phyloP scores from a whole-genome alignment of 2,113 vertebrate genomes.

The Dunckerocampus dactyliophorus region DNA sequence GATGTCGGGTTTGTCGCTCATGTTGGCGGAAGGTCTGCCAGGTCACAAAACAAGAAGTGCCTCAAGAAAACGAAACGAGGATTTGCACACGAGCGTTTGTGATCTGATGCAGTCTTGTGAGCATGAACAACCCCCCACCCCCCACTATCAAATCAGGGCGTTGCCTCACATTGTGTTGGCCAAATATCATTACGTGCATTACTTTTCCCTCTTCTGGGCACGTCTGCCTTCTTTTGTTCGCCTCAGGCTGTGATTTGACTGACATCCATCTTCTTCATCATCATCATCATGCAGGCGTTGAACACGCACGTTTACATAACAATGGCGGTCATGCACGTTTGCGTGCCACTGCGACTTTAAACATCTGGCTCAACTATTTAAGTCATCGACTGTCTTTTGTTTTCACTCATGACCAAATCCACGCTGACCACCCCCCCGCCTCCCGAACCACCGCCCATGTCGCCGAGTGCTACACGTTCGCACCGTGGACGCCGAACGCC shows the following conservation, averaged over 20 bases:
- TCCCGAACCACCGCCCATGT: constrained; percentile 71
- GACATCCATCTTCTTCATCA: constrained; percentile 37
- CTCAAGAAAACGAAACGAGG: background rate
- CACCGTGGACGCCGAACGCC: background rate
- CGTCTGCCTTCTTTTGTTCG: constrained; percentile 62
- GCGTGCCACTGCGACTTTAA: no score
- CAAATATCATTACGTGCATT: constrained; percentile 25
- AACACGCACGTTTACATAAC: constrained; percentile 61
- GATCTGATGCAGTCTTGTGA: no score
- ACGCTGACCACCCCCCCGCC: constrained; percentile 29
- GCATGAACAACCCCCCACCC: background rate
- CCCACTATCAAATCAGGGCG: constrained; percentile 35
- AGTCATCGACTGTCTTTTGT: background rate
- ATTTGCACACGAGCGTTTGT: no score
- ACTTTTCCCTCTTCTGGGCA: constrained; percentile 19
- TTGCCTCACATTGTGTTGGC: constrained; percentile 21
- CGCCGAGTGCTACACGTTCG: background rate
- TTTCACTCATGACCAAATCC: constrained; percentile 43
- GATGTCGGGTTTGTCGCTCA: constrained; percentile 91
- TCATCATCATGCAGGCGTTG: background rate
- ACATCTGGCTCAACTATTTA: background rate
- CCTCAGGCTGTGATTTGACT: constrained; percentile 31
- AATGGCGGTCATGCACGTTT: constrained; percentile 27
- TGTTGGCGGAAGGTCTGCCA: constrained; percentile 76
- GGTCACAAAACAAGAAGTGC: background rate